Percentiles rank a stretch among this genome's conserved stretches.
Conservation (phyloP, 1,140 invertebrate species). For the Drosophila prosaltans region DNA sequence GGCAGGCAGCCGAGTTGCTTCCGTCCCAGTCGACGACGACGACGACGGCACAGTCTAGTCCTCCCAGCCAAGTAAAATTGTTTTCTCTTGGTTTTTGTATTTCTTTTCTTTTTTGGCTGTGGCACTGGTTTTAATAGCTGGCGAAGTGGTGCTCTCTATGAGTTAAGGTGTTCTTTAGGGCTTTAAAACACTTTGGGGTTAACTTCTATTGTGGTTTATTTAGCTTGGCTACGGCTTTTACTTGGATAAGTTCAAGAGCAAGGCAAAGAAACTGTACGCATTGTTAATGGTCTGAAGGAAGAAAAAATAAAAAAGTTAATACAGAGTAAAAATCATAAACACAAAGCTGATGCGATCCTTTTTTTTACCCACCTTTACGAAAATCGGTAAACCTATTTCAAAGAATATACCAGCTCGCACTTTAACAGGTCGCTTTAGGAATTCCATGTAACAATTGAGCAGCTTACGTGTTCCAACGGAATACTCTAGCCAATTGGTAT, state of each 20-base stretch:
- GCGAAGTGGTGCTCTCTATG: slow-evolving; percentile 40
- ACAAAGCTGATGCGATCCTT: no score
- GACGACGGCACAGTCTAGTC: slow-evolving; percentile 25
- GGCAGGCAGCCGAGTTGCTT: slow-evolving; percentile 30
- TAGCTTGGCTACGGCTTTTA: slow-evolving; percentile 22
- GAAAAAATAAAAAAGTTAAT: not conserved
- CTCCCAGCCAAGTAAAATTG: slow-evolving; percentile 46
- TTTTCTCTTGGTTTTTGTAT: slow-evolving; percentile 13
- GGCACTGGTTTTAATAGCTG: slow-evolving; percentile 68
- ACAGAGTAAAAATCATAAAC: not conserved
- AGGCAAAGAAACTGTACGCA: slow-evolving; percentile 74
- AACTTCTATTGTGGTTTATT: slow-evolving; percentile 29
- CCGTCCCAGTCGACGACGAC: slow-evolving; percentile 14
- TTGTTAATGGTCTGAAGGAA: slow-evolving; percentile 70
- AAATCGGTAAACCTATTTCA: slow-evolving; percentile 72
- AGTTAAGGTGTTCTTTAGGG: slow-evolving; percentile 17
- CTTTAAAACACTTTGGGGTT: slow-evolving; percentile 31
- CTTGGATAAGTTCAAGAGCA: slow-evolving; percentile 72
- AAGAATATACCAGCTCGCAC: slow-evolving; percentile 72
- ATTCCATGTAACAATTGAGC: slow-evolving; percentile 74
- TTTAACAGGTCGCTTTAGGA: slow-evolving; percentile 60
- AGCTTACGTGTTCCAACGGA: slow-evolving; percentile 61
- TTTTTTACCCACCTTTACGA: slow-evolving; percentile 59
- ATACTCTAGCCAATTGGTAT: slow-evolving; percentile 70
- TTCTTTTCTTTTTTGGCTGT: slow-evolving; percentile 52